These are phyloP conservation scores for Netelia melanura DNA, from an alignment of 2,888 invertebrate species.

Conservation along the genomic window DNA sequence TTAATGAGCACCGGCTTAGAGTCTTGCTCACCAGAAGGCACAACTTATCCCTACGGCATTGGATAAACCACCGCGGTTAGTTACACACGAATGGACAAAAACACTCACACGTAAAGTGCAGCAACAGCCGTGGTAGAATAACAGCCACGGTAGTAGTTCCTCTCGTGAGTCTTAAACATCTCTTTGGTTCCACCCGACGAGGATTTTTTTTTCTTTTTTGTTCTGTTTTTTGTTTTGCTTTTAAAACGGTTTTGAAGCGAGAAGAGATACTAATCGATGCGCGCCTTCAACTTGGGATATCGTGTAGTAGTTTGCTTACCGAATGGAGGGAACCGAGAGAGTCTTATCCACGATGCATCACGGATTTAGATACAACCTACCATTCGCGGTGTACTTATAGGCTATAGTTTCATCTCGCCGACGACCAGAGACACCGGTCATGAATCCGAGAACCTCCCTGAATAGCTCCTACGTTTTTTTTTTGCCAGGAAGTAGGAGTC, in stretches of 20 bases:
- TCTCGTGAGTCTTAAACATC: conserved; percentile 58
- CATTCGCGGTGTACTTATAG: background rate
- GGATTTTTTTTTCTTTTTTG: conserved; percentile 28
- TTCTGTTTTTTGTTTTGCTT: background rate
- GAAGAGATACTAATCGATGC: conserved; percentile 63
- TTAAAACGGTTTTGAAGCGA: conserved; percentile 37
- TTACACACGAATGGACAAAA: conserved; percentile 12
- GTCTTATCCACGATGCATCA: conserved; percentile 59
- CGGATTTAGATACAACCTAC: conserved; percentile 14
- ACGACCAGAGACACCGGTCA: background rate
- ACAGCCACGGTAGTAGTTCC: conserved; percentile 31
- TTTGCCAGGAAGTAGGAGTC: background rate
- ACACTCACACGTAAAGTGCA: background rate
- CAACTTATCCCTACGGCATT: conserved; percentile 30
- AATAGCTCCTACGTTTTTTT: background rate
- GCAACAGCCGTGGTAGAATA: background rate
- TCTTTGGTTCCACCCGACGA: conserved; percentile 71
- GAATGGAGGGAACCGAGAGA: conserved; percentile 39
- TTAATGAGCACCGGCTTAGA: conserved; percentile 67
- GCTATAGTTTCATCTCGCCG: conserved; percentile 54
- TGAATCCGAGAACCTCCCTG: background rate
- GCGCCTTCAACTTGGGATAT: conserved; percentile 60
- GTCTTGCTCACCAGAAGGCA: conserved; percentile 31
- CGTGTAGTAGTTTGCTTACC: conserved; percentile 36
- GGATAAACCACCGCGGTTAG: conserved; percentile 45